These are phyloP conservation scores for Rhagologus leucostigma DNA, from an alignment of 2,113 vertebrate genomes.

Conservation along the genomic window DNA sequence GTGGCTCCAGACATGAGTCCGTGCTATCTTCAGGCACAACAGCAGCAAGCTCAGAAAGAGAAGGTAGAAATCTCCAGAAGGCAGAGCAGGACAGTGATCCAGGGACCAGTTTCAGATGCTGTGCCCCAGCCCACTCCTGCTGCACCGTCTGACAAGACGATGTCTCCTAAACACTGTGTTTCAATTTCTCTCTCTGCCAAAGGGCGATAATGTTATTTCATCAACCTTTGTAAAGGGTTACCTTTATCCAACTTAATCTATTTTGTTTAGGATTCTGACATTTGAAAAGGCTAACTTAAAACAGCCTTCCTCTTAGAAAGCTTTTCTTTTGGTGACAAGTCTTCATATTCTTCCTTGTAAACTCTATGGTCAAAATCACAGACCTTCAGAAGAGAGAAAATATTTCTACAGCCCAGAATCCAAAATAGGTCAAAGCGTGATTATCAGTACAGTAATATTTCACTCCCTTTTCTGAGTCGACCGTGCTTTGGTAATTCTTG, in stretches of 20 bases:
- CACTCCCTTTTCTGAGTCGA: background rate
- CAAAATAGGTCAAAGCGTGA: background rate
- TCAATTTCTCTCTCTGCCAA: constrained; percentile 5
- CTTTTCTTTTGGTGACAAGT: background rate
- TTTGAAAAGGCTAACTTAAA: constrained; percentile 51
- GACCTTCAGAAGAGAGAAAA: background rate
- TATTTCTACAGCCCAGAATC: background rate
- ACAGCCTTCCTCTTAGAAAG: background rate
- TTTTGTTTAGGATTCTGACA: constrained; percentile 25
- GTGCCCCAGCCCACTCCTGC: background rate
- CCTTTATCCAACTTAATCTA: background rate
- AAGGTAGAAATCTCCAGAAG: background rate
- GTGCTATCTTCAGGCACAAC: background rate
- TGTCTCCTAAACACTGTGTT: background rate
- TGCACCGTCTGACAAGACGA: background rate
- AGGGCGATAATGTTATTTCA: constrained; percentile 42
- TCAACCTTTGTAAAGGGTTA: constrained; percentile 43
- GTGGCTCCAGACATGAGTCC: background rate
- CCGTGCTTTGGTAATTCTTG: background rate
- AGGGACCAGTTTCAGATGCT: background rate
- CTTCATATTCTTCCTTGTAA: background rate
- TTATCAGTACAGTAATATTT: background rate
- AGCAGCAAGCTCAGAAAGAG: background rate
- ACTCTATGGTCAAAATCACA: background rate
- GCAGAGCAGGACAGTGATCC: background rate